Evolutionary conservation across 1,140 invertebrate species (phyloP).

Genomic region (Drosophila santomea): DNA sequence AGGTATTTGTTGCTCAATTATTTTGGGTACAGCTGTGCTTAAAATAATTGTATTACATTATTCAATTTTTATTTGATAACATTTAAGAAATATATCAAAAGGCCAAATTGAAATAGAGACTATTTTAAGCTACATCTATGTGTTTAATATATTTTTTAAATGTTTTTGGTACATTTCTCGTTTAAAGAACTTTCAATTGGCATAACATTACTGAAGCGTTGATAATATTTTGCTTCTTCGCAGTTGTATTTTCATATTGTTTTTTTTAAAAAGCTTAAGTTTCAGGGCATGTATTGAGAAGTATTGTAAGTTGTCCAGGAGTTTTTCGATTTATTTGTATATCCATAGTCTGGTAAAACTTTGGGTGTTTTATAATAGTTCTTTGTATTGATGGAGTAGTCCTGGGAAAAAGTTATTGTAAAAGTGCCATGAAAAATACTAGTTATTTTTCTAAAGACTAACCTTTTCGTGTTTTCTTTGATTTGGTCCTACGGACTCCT

Average conservation of each 20-base stretch:
- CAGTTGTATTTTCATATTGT: no score
- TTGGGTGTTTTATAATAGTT: conserved; percentile 67
- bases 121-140: no score
- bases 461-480: conserved; percentile 66
- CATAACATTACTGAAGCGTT: no score
- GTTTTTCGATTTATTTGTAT: conserved; percentile 22
- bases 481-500: neutral
- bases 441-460: neutral
- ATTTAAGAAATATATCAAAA: neutral
- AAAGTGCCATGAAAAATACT: no score
- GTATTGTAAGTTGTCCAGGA: conserved; percentile 55
- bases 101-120: neutral
- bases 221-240: no score
- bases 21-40: neutral
- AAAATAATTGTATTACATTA: neutral
- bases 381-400: conserved; percentile 61
- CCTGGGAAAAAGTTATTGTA: conserved; percentile 31
- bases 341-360: conserved; percentile 51
- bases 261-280: neutral
- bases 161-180: no score
- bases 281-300: conserved; percentile 63
- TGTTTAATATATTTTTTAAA: no score
- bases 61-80: neutral
- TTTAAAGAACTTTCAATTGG: no score
- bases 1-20: neutral